A percentile compares a stretch with the other conserved stretches of the same genome.
These are phyloP conservation scores for Aplocera efformata DNA, from an alignment of 2,888 invertebrate genomes.

Conservation along the genomic window DNA sequence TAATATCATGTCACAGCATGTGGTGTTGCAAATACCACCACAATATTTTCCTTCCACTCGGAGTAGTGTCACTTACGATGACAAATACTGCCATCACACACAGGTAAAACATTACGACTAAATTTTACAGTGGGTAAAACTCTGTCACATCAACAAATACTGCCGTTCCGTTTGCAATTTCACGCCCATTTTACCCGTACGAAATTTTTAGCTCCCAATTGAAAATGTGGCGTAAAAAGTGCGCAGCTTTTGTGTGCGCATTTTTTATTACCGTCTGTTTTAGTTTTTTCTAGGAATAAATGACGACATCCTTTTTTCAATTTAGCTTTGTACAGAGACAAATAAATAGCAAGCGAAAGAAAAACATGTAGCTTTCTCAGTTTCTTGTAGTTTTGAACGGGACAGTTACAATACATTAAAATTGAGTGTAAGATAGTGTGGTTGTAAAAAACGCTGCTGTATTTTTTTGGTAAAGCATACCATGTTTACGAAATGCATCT, in stretches of 20 bases:
- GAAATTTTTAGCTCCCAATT: constrained; percentile 63
- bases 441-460: constrained; percentile 13
- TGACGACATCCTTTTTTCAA: constrained; percentile 61
- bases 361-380: constrained; percentile 19
- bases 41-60: constrained; percentile 30
- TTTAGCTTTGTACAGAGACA: constrained; percentile 45
- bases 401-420: constrained; percentile 19
- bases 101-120: constrained; percentile 51
- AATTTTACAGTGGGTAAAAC: constrained; percentile 55
- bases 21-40: constrained; percentile 23
- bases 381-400: constrained; percentile 19
- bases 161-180: constrained; percentile 68
- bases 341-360: constrained; percentile 30
- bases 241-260: constrained; percentile 52
- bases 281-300: constrained; percentile 57
- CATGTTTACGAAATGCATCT: constrained; percentile 11
- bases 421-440: constrained; percentile 14
- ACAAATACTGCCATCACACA: constrained; percentile 52
- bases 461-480: constrained; percentile 15
- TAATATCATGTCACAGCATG: constrained; percentile 22
- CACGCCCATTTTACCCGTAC: constrained; percentile 72
- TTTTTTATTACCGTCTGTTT: constrained; percentile 64
- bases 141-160: constrained; percentile 70
- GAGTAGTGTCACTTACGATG: constrained; percentile 40
- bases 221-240: constrained; percentile 60